Percentiles rank a stretch among this genome's conserved stretches.
phyloP scores from a whole-genome alignment of 2,113 vertebrate species.

The Hiodon tergisus region DNA sequence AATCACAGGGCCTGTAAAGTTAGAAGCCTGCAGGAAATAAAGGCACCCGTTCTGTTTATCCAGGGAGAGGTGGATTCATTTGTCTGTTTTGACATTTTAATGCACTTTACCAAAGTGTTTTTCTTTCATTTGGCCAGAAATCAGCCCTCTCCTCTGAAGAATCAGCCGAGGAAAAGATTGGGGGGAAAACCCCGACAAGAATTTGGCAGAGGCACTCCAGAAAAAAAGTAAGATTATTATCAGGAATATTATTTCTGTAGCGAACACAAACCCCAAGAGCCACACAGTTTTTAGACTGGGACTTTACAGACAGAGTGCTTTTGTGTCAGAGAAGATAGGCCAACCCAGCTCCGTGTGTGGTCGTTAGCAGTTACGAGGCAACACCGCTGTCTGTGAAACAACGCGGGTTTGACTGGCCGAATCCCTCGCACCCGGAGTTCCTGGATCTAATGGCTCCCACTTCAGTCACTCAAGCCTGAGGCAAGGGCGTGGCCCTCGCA shows the following conservation, averaged over 20 bases:
- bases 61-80: constrained; percentile 20
- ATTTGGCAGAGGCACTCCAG: constrained; percentile 3
- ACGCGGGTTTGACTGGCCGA: no score
- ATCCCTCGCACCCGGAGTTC: no score
- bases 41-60: constrained; percentile 24
- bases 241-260: constrained; percentile 11
- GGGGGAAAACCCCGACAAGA: constrained; percentile 2
- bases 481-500: no score
- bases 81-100: constrained; percentile 30
- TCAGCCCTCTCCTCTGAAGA: constrained; percentile 1
- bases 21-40: constrained; percentile 25
- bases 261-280: neutral
- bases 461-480: no score
- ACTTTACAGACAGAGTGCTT: neutral
- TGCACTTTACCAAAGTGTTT: constrained; percentile 19
- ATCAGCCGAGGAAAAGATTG: neutral
- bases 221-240: constrained; percentile 13
- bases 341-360: neutral
- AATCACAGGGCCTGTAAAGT: constrained; percentile 17
- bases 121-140: constrained; percentile 19
- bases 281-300: neutral
- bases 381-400: no score
- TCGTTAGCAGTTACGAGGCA: no score
- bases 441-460: no score
- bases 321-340: neutral